Base-by-base conservation (phyloP, 2,888 invertebrate species). In the Drosophila eohydei region DNA sequence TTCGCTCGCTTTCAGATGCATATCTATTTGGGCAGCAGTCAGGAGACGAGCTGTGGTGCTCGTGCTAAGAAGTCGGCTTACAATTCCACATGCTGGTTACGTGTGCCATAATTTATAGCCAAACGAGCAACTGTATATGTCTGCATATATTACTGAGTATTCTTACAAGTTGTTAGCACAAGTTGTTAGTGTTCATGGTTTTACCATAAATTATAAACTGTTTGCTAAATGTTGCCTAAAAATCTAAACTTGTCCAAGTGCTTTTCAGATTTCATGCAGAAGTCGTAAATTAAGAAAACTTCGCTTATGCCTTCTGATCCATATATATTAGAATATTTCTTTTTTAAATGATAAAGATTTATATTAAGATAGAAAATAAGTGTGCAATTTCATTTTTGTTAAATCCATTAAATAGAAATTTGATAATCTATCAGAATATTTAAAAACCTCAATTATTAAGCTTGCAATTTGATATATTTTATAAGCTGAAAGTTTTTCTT, bases 1-100 rank as follows among this genome's bases (percentile, higher is more conserved):
- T 72, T 65, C n/a, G 26, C 63, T 65, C 41, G 40, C 68, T 52
- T 51, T 51, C 32, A 80, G 84, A 81, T 83, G 80, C 67, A 70
- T 87, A 81, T 87, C 84, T 51, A 4, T 56, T n/a, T 51, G 40
- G 59, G 43, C 32, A 11, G 38, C 54, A 38, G 28, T 8, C 14
- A n/a, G 54, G n/a, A 28, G 26, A 38, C 8, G 26, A 14, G 36
- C 1, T 12, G 51, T 21, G 26, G 52, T 46, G 54, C 6, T 52
- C 50, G 36, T 54, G 63, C 48, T 50, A 30, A 28, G 34, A 57
- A 72, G 50, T 59, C 50, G 36, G 14, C 57, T 46, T 43, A 41
- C 57, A 16, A 48, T 41, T 71, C 26, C 55, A 56, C 52, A 57
- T 43, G 51, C 69, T 54, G 34, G 32, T 30, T 69, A 46, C 44